Evolutionary conservation across 2,113 vertebrate species (phyloP).

Genomic region (Gambusia affinis): DNA sequence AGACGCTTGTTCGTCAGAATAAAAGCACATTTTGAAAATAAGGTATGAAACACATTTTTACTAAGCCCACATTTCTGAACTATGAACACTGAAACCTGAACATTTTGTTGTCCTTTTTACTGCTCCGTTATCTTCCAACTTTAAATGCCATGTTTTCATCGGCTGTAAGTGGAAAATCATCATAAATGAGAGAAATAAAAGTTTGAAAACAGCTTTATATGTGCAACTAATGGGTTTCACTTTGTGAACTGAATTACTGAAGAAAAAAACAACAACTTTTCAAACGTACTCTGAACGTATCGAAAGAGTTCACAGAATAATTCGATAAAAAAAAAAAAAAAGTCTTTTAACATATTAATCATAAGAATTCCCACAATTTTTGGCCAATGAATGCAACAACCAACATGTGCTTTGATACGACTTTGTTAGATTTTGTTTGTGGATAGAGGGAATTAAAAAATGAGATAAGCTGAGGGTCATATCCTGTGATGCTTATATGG

Average conservation of each 20-base stretch:
- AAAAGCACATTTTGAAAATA: not conserved
- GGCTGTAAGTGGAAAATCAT: not conserved
- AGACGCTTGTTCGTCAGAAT: not conserved
- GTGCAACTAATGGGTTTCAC: not conserved
- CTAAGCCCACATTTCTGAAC: not conserved
- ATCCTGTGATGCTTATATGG: too few species aligned
- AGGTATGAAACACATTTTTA: not conserved
- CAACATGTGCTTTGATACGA: too few species aligned
- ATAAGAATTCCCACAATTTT: not conserved
- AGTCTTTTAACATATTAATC: not conserved
- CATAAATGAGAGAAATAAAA: not conserved
- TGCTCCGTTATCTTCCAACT: not conserved
- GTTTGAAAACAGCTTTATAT: too few species aligned
- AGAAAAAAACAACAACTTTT: not conserved
- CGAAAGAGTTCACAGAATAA: too few species aligned
- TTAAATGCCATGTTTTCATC: not conserved
- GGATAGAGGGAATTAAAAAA: too few species aligned
- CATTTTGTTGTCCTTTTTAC: too few species aligned
- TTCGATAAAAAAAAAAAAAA: not conserved
- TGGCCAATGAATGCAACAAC: too few species aligned
- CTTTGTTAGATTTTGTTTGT: too few species aligned
- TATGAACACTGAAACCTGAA: not conserved
- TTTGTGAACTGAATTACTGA: not conserved
- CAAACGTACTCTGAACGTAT: not conserved
- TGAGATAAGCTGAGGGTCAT: too few species aligned